phyloP scores from a whole-genome alignment of 2,888 invertebrate species.

The Brachylomia viminalis region DNA sequence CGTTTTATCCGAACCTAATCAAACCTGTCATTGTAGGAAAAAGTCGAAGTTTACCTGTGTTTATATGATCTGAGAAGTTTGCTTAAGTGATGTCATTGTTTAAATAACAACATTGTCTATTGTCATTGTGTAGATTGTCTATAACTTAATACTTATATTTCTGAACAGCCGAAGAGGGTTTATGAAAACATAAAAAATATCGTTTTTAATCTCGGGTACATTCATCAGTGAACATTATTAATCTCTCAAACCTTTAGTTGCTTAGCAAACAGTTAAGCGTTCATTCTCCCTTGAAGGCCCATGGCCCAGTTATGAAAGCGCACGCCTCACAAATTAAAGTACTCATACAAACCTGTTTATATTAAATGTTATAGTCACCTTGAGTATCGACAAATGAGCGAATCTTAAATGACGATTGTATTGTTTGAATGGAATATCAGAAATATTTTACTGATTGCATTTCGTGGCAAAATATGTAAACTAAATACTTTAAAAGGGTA shows the following conservation, averaged over 20 bases:
- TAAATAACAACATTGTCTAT: too few species aligned
- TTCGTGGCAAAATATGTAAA: not conserved
- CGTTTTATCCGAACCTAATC: too few species aligned
- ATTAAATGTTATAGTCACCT: conserved; percentile 19
- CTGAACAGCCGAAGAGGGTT: not conserved
- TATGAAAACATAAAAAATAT: not conserved
- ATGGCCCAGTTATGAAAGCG: conserved; percentile 46
- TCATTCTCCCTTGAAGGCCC: conserved; percentile 9
- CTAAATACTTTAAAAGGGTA: not conserved
- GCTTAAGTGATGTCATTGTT: not conserved
- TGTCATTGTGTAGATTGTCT: too few species aligned
- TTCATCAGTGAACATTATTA: conserved; percentile 4
- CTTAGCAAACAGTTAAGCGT: not conserved
- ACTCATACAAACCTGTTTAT: conserved; percentile 41
- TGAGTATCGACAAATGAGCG: conserved; percentile 5
- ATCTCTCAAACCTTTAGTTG: not conserved
- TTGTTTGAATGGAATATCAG: not conserved
- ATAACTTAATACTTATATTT: too few species aligned
- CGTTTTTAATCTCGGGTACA: not conserved
- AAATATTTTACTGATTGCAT: not conserved
- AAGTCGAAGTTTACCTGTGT: not conserved
- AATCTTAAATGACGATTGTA: not conserved
- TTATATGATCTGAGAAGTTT: too few species aligned
- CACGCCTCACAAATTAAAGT: conserved; percentile 16
- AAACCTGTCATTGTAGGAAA: not conserved